Evolutionary conservation across 2,888 invertebrate genomes (phyloP), one percentile per base, ranked within the genome.

Genomic region (Penaeus monodon): DNA sequence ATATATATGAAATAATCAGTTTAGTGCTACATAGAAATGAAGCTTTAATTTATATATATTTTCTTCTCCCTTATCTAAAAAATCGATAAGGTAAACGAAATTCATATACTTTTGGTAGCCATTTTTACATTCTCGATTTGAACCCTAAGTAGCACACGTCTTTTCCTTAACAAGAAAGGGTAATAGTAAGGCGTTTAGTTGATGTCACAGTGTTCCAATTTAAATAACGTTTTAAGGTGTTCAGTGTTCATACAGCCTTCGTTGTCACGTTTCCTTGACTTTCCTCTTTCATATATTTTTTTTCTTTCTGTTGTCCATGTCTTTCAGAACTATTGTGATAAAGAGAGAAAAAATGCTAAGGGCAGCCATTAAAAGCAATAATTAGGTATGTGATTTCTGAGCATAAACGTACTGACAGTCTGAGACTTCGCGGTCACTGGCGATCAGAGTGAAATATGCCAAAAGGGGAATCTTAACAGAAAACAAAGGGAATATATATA

Each of bases 261-360:
- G 77, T 68, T 70, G 49, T 78, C 49, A 63, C 63, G 38, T 81
- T 63, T 66, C 79, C 44, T 64, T 64, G 44, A 38, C 33, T 84
- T 73, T 73, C 33, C 57, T 70, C 79, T 70, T 82, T 33, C 63
- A 73, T 73, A 83, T 78, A 49, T 57, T 64, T 79, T 86, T 44
- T 86, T 73, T 86, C 78, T 66, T 44, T 70, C 82, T 86, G 49
- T 44, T 86, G 82, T 86, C 81, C 83, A 86, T 78, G 86, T 86
- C 86, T 86, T 86, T 86, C 86, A 83, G 70, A 81, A 78, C 74
- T 83, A 86, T 79, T 86, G 86, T 86, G 86, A 86, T 86, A 86
- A 73, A 64, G 38, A 77, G 20, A 14, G 78, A 49, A 82, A 68
- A 78, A 77, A 78, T 82, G 81, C 86, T 33, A 63, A 82, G 86